phyloP scores from a whole-genome alignment of 2,797 vertebrate genomes.

The Sus cebifrons region DNA sequence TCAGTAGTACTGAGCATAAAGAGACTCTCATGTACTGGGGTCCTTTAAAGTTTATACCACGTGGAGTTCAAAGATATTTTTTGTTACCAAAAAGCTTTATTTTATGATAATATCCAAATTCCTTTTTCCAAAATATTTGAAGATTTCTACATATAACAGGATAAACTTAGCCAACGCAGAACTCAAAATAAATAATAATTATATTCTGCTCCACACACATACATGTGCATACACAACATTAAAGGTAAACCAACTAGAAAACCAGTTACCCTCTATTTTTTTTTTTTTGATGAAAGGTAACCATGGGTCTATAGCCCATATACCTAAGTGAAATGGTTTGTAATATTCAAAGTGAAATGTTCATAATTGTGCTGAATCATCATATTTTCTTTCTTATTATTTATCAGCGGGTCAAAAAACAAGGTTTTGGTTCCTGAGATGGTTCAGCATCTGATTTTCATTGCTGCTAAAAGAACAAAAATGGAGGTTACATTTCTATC shows the following conservation, averaged over 20 bases:
- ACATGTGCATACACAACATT: neutral
- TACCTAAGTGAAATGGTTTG: neutral
- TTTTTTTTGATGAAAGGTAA: neutral
- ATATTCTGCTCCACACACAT: too few species aligned
- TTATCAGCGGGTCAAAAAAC: conserved; percentile 51
- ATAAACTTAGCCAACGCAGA: neutral
- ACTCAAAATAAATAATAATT: conserved; percentile 56
- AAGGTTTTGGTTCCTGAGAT: neutral
- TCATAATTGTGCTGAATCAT: neutral
- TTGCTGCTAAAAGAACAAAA: neutral
- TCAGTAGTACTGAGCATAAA: neutral
- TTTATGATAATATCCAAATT: neutral
- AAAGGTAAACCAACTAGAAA: conserved; percentile 15
- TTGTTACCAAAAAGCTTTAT: conserved; percentile 2
- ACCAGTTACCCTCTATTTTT: neutral
- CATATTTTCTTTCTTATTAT: conserved; percentile 25
- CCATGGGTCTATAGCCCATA: neutral
- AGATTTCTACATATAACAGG: neutral
- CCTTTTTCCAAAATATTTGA: neutral
- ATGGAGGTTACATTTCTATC: neutral
- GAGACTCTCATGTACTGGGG: neutral
- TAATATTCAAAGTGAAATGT: neutral
- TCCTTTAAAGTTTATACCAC: neutral
- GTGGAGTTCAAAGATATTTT: neutral
- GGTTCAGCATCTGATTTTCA: conserved; percentile 46